Evolutionary conservation across 2,113 vertebrate species (phyloP), one percentile per base, ranked within the genome.

Genomic region (Polypterus bichir): DNA sequence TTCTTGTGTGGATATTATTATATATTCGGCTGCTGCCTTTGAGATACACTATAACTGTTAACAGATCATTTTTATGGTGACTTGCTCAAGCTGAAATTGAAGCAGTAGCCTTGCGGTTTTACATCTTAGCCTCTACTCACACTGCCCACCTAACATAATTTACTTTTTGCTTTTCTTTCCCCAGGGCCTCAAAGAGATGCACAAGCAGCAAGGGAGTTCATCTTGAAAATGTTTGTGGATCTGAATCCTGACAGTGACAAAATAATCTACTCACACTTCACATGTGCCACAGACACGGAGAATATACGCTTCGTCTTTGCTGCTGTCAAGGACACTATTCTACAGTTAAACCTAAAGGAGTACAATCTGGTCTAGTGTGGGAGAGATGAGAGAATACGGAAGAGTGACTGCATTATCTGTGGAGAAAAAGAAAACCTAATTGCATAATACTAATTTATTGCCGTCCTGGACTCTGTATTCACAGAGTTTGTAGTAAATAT

Each of bases 241-340:
- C 91, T 97, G 83, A 97, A 97, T 69, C 93, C 93, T 61, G 91
- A 95, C 80, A 91, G 89, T 80, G 91, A 97, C 73, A 93, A 93
- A 86, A 93, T 93, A 66, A 93, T 97, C 89, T 96, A 94, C 86
- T 95, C 92, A 47, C 94, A 97, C 83, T 97, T 97, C 88, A 97
- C 92, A 1, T 97, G 93, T 5, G 93, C 93, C 83, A 97, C 93
- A 62, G 92, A 97, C 80, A 97, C 90, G 62, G 92, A 97, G 84
- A 97, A 97, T 66, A 93, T 97, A 69, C 90, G 92, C 65, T 94
- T 94, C 1, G 92, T 96, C 79, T 97, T 97, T 62, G 90, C 92
- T n/a, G 92, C 91, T 46, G 92, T 97, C 85, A 94, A 96, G 80
- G 91, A 95, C 88, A 93, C 89, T 47, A 95, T 97, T 75, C 82